These are phyloP conservation scores for Bubalus kerabau DNA, from an alignment of 2,113 vertebrate genomes.

Conservation along the genomic window DNA sequence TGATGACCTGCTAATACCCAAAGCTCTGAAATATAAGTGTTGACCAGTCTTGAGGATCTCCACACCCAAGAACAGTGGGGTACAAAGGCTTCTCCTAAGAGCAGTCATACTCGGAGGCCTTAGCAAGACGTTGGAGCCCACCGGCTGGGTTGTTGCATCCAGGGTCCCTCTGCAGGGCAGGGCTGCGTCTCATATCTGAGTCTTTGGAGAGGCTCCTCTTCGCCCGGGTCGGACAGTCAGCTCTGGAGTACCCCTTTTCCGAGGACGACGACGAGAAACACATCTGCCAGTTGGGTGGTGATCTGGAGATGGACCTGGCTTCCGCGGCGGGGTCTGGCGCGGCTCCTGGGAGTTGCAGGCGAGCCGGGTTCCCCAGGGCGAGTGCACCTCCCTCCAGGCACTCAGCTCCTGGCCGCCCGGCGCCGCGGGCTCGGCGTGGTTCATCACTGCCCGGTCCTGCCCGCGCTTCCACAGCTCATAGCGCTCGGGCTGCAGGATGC, in stretches of 20 bases:
- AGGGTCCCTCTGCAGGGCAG: fast-evolving
- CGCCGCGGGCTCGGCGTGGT: neutral
- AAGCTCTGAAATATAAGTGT: neutral
- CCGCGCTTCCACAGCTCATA: slow-evolving; percentile 45
- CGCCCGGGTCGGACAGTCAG: fast-evolving
- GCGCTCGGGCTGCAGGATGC: slow-evolving; percentile 47
- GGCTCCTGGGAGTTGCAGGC: fast-evolving
- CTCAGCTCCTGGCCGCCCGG: neutral
- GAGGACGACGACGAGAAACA: neutral
- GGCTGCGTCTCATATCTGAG: neutral
- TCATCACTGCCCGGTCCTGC: neutral
- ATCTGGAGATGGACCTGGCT: fast-evolving
- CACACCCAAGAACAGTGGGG: neutral
- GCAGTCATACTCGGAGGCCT: neutral
- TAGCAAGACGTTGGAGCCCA: too few relatives aligned
- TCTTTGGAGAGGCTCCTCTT: neutral
- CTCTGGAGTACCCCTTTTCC: neutral
- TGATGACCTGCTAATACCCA: neutral
- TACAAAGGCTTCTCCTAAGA: neutral
- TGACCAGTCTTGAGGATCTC: neutral
- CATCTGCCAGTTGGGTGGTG: neutral
- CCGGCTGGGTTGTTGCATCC: neutral
- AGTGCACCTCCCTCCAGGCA: neutral
- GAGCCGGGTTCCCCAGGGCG: neutral
- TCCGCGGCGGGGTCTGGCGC: fast-evolving